phyloP scores from a whole-genome alignment of 2,888 invertebrate genomes.

The Scaptomyza reducta region DNA sequence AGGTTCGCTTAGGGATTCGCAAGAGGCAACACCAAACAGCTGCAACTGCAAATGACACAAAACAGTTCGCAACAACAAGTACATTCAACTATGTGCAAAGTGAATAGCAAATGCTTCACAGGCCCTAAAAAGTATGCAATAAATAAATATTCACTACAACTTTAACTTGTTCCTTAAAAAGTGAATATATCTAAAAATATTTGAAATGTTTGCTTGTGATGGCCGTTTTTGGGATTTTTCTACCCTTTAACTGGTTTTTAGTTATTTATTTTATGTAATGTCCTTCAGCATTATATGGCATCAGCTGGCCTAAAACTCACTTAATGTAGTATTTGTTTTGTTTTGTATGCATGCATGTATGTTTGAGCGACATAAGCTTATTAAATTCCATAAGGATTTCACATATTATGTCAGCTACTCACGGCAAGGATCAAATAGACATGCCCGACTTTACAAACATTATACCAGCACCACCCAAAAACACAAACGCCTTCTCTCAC shows the following conservation, averaged over 20 bases:
- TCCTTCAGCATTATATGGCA: slow-evolving; percentile 12
- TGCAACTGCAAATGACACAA: slow-evolving; percentile 10
- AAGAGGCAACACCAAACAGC: slow-evolving; percentile 3
- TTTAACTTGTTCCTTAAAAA: no score
- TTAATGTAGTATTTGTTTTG: no score
- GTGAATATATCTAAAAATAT: not conserved
- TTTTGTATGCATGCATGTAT: no score
- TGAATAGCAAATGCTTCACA: no score
- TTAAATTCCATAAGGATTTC: slow-evolving; percentile 73
- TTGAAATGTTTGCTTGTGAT: slow-evolving; percentile 1
- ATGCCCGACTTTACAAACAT: slow-evolving; percentile 66
- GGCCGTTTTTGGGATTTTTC: not conserved
- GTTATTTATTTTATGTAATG: not conserved
- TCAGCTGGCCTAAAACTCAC: slow-evolving; percentile 25
- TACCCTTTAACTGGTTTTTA: not conserved
- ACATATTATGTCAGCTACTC: slow-evolving; percentile 68
- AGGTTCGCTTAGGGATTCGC: slow-evolving; percentile 11
- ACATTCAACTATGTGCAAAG: no score
- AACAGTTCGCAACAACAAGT: not conserved
- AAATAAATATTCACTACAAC: no score
- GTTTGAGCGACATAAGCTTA: slow-evolving; percentile 60
- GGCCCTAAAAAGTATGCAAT: no score
- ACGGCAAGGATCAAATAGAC: slow-evolving; percentile 70
- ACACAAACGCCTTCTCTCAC: slow-evolving; percentile 7
- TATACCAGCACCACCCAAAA: slow-evolving; percentile 23